A percentile compares a stretch with the other conserved stretches of the same genome.
These are phyloP conservation scores for Goniozus legneri DNA, from an alignment of 1,140 invertebrate genomes.

Conservation along the genomic window DNA sequence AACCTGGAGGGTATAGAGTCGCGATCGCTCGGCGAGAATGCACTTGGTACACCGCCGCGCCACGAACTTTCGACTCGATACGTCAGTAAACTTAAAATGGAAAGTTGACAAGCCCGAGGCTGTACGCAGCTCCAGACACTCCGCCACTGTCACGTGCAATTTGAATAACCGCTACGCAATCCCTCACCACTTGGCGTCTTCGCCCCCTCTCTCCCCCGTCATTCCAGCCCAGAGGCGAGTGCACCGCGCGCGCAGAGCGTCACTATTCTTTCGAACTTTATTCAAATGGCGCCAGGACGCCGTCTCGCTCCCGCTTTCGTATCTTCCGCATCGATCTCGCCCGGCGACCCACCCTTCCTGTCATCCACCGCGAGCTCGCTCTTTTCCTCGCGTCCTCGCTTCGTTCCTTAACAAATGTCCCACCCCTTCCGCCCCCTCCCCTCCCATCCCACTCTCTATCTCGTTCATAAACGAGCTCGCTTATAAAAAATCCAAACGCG, in stretches of 20 bases:
- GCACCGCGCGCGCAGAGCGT: conserved; percentile 1
- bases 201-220: conserved; percentile 11
- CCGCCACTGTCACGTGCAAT: conserved; percentile 39
- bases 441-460: no score
- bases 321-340: background rate
- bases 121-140: conserved; percentile 27
- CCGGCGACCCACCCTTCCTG: no score
- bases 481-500: no score
- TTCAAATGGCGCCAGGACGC: conserved; percentile 30
- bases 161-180: conserved; percentile 37
- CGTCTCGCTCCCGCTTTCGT: background rate
- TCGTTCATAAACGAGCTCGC: no score
- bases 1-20: background rate
- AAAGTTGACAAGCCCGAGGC: conserved; percentile 39
- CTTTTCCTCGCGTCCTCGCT: background rate
- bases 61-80: conserved; percentile 23
- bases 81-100: conserved; percentile 36
- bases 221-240: background rate
- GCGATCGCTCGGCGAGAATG: no score
- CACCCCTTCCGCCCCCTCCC: no score
- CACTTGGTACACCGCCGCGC: no score
- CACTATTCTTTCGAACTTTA: conserved; percentile 39
- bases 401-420: background rate
- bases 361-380: no score
- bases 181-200: background rate